Evolutionary conservation across 2,113 vertebrate species (phyloP).

Genomic region (Oreochromis aureus): DNA sequence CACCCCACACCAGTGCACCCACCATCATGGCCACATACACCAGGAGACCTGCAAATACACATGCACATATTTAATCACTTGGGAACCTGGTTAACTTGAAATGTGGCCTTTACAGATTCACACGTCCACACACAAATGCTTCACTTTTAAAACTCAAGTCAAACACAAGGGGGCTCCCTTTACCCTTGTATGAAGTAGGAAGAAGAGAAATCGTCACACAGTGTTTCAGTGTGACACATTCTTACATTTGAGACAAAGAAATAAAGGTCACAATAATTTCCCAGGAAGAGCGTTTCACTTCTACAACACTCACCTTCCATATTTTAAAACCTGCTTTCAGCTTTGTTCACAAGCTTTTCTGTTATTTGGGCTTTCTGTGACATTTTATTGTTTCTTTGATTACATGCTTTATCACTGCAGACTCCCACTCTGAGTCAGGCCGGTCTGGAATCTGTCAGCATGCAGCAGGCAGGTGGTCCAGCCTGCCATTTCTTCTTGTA

Average conservation of each 20-base stretch:
- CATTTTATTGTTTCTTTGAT: neutral
- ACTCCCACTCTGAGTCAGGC: neutral
- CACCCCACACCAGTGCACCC: conserved; percentile 87
- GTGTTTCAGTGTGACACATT: neutral
- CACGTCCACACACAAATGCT: neutral
- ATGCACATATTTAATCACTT: neutral
- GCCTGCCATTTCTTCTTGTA: neutral
- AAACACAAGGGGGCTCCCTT: conserved; percentile 58
- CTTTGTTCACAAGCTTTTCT: neutral
- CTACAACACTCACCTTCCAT: neutral
- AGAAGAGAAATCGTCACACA: neutral
- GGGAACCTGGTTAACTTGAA: neutral
- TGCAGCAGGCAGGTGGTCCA: neutral
- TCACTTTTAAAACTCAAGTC: neutral
- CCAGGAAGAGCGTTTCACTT: neutral
- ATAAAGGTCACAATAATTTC: conserved; percentile 2
- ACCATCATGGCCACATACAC: conserved; percentile 98
- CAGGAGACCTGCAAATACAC: conserved; percentile 78
- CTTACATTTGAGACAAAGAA: neutral
- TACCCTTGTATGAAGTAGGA: neutral
- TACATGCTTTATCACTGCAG: neutral
- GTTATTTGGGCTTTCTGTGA: neutral
- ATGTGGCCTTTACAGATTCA: neutral
- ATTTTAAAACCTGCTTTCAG: neutral
- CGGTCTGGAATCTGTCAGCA: neutral